Base-by-base conservation (phyloP, 1,140 invertebrate genomes). In the Drosophila setifemur region DNA sequence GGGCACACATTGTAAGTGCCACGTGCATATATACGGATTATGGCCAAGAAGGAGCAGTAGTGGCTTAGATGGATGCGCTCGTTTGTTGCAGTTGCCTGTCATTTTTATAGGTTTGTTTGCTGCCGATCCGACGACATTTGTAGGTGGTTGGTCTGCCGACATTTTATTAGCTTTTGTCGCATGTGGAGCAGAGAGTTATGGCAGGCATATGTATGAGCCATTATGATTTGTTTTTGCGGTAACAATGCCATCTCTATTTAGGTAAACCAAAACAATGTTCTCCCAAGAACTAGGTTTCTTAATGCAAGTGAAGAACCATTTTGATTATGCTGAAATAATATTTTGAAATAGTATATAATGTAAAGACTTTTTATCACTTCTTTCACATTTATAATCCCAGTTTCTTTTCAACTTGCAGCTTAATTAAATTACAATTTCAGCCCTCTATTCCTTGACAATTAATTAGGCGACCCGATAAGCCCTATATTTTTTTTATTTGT, bases 101-200 rank as follows among this genome's bases (percentile, higher is more conserved):
- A 83, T 78, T 83, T 83, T 83, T 83, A 83, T 83, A 78, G 78
- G 79, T 78, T 83, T 83, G 78, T 83, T 83, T 83, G 79, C 79
- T 68, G 58, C 40, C 69, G 50, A 58, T 19, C 42, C 35, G 40
- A 43, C 49, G 48, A 61, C 71, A 81, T 73, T 83, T 66, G 53
- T 83, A 71, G 60, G 53, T 70, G 53, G 50, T 60, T 48, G 49
- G 19, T 48, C 5, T 35, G 35, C 12, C 19, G 14, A 12, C 42
- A 35, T 67, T 71, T 78, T 79, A 77, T 83, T 78, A 57, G 78
- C 71, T 57, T 52, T 50, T 61, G 70, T 67, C 14, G 40, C 64
- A 67, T 67, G 77, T 78, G 79, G 72, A 55, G 50, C 70, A 39
- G 61, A 77, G 82, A 87, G 73, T 81, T 87, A 87, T 87, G 58